phyloP scores from a whole-genome alignment of 2,113 vertebrate genomes.

The Pterophyllum scalare region DNA sequence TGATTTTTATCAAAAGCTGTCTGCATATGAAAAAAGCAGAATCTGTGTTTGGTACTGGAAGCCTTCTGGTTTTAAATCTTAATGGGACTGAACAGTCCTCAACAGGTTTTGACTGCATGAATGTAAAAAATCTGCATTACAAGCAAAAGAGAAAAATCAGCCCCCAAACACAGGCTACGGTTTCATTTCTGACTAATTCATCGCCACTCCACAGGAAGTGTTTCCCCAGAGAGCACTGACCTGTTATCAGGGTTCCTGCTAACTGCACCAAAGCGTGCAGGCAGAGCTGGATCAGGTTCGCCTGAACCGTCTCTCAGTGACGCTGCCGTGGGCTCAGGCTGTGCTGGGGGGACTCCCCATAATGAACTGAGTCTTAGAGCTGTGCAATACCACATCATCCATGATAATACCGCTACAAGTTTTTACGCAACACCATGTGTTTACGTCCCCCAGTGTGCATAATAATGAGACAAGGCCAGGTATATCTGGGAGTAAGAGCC shows the following conservation, averaged over 20 bases:
- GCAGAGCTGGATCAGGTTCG: not conserved
- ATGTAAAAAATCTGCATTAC: not conserved
- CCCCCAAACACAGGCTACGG: rapidly evolving
- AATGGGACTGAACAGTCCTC: not conserved
- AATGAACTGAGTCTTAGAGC: no score
- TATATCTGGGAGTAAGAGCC: no score
- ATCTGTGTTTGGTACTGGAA: not conserved
- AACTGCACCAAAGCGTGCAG: not conserved
- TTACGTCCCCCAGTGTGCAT: no score
- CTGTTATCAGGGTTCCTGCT: not conserved
- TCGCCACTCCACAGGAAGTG: not conserved
- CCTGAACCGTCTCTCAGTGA: not conserved
- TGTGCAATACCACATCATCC: no score
- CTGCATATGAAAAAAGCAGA: not conserved
- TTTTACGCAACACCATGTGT: no score
- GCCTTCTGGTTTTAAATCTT: not conserved
- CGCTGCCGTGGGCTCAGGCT: not conserved
- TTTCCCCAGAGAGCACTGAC: not conserved
- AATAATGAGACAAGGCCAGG: no score
- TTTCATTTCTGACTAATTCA: not conserved
- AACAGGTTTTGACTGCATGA: no score
- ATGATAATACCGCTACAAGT: no score
- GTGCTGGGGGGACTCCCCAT: not conserved
- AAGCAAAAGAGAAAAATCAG: not conserved
- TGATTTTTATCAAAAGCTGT: not conserved